phyloP scores from a whole-genome alignment of 2,113 vertebrate genomes.

The Haliaeetus leucogaster region DNA sequence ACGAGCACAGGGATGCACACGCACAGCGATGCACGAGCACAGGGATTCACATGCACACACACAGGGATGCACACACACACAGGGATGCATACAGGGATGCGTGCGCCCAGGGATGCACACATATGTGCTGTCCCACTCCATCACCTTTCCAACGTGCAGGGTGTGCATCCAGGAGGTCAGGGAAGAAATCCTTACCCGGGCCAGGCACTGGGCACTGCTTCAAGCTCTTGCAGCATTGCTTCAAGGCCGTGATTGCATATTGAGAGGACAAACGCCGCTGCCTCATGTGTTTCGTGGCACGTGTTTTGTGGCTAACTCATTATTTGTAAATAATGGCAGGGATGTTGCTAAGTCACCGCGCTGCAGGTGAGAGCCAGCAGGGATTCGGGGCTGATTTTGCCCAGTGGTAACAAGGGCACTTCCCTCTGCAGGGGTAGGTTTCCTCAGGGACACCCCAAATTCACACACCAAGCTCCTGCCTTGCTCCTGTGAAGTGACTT shows the following conservation, averaged over 20 bases:
- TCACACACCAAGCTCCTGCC: neutral
- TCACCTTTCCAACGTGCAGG: neutral
- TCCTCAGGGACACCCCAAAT: neutral
- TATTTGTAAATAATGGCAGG: slow-evolving; percentile 13
- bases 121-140: neutral
- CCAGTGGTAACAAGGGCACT: neutral
- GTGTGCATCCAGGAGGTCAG: neutral
- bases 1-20: neutral
- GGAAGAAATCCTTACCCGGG: neutral
- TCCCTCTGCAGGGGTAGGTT: neutral
- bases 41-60: fast-evolving
- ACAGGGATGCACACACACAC: too few relatives aligned
- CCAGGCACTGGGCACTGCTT: neutral
- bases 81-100: neutral
- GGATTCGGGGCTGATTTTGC: neutral
- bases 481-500: neutral
- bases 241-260: neutral
- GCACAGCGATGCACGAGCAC: neutral
- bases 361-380: neutral
- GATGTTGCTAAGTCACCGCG: neutral
- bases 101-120: neutral
- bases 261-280: neutral
- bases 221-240: neutral
- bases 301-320: neutral
- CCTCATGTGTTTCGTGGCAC: neutral